These are phyloP conservation scores for Maconellicoccus hirsutus DNA, from an alignment of 1,140 invertebrate species.

Conservation along the genomic window DNA sequence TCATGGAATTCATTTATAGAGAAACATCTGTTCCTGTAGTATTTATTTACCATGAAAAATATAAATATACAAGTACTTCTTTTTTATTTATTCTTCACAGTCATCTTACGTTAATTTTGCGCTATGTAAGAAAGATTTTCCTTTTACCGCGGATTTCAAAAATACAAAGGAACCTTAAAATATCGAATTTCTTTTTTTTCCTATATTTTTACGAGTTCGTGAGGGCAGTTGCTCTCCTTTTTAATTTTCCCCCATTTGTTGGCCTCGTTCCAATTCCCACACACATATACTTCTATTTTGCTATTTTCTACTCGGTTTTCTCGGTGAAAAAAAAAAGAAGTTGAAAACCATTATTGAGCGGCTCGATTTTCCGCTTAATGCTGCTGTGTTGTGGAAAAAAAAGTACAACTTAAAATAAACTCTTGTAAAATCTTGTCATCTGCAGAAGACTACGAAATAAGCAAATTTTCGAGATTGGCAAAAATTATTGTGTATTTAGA, in stretches of 20 bases:
- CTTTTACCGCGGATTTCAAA: slow-evolving; percentile 7
- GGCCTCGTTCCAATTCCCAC: slow-evolving; percentile 19
- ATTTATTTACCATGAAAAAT: neutral
- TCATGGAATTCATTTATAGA: neutral
- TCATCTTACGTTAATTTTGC: neutral
- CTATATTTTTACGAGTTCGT: neutral
- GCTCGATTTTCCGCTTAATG: slow-evolving; percentile 14
- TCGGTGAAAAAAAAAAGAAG: neutral
- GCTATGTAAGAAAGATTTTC: neutral
- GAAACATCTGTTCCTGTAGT: neutral
- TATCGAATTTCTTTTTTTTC: slow-evolving; percentile 18
- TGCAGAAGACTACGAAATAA: neutral
- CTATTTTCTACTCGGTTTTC: slow-evolving; percentile 1
- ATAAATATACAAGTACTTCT: neutral
- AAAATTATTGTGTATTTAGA: neutral
- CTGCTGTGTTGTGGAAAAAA: neutral
- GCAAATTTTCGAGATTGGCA: neutral
- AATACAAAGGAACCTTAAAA: slow-evolving; percentile 16
- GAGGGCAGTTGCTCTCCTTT: slow-evolving; percentile 11
- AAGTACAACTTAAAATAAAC: neutral
- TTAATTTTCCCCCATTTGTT: slow-evolving; percentile 19
- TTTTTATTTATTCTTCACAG: neutral
- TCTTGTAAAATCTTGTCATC: slow-evolving; percentile 15
- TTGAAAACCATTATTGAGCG: neutral
- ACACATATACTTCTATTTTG: slow-evolving; percentile 13